Evolutionary conservation across 2,113 vertebrate genomes (phyloP), one percentile per base, ranked within the genome.

Genomic region (Opisthocomus hoazin): DNA sequence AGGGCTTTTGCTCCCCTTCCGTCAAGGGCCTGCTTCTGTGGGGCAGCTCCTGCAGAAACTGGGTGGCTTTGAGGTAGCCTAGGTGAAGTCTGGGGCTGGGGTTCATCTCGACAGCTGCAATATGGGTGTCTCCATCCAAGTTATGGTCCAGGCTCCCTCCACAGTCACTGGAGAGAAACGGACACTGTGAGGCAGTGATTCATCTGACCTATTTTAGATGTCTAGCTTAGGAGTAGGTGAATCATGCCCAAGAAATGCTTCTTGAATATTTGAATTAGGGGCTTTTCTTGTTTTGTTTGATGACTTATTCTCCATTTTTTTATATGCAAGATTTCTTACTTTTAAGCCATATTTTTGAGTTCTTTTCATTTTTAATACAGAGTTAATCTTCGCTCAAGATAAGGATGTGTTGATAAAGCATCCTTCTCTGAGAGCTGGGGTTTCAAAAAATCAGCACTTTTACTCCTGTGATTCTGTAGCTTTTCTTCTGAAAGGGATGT

Each of bases 371-470:
- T 94, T 82, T 36, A 43, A 48, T 76, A 66, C 12, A 61, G 61
- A 83, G 29, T 51, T 87, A 78, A 79, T 84, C 69, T 81, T 89
- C 3, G 0, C 64, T 93, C 22, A 46, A 17, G 29, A 50, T 2
- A 1, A 79, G 34, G 43, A 24, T 43, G 43, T 29, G 34, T 74
- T 90, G 34, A n/a, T 61, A 74, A 74, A 32, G 21, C 5, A 41
- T 48, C 26, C 50, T 61, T 37, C 43, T 71, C 36, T 65, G 57
- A 69, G 41, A 92, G 37, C 37, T 64, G 43, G 43, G 8, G 5
- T 78, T 91, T 90, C 56, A 89, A 87, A 96, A 94, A 94, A 78
- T 27, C 48, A 87, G 41, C 41, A 82, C n/a, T 82, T 94, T 60
- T 21, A 69, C 45, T 85, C 41, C 37, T 75, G 20, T 78, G 81